phyloP scores from a whole-genome alignment of 2,888 invertebrate species.

The Mythimna lalbum region DNA sequence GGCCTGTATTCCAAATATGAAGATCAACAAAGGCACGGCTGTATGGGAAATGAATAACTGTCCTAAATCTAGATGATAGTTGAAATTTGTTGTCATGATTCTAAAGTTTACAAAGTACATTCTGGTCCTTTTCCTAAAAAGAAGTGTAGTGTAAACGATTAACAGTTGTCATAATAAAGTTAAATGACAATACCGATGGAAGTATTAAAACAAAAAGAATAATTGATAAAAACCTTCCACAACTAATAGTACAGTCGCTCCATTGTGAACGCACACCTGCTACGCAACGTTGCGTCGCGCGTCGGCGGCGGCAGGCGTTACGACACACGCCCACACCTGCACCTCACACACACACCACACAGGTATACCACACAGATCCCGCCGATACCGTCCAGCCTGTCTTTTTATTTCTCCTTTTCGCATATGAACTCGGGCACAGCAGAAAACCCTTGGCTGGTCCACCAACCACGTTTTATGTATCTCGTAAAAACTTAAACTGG shows the following conservation, averaged over 20 bases:
- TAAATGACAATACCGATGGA: neutral
- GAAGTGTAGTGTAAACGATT: neutral
- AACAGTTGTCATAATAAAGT: neutral
- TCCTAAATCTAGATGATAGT: neutral
- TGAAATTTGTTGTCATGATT: too few species aligned
- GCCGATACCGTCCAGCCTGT: constrained; percentile 69
- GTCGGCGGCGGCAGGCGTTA: constrained; percentile 75
- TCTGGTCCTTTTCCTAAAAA: neutral
- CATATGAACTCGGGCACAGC: constrained; percentile 48
- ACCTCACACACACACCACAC: constrained; percentile 63
- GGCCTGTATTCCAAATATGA: neutral
- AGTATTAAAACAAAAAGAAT: neutral
- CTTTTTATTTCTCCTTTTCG: constrained; percentile 68
- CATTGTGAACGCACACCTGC: constrained; percentile 76
- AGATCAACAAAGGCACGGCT: neutral
- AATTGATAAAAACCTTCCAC: neutral
- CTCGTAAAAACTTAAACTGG: constrained; percentile 60
- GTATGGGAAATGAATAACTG: neutral
- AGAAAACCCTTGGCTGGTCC: constrained; percentile 51
- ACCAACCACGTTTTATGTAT: constrained; percentile 55
- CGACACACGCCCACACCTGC: constrained; percentile 83
- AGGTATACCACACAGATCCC: constrained; percentile 82
- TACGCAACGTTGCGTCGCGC: constrained; percentile 82
- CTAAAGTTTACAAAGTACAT: neutral
- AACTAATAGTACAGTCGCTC: constrained; percentile 39